Evolutionary conservation across 1,140 invertebrate genomes (phyloP), one percentile per base, ranked within the genome.

Genomic region (Cydia fagiglandana): DNA sequence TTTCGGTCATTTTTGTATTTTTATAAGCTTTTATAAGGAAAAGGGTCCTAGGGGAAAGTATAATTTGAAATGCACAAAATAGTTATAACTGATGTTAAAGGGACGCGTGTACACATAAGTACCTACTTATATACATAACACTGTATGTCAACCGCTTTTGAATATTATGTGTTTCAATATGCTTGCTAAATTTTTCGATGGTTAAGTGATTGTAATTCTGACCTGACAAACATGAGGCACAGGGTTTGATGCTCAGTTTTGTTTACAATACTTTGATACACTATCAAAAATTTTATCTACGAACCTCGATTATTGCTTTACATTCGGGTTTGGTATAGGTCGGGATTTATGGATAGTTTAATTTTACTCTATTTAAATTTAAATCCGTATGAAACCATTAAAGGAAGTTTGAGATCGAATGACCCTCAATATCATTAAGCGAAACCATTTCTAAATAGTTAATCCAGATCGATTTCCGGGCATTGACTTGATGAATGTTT

Each of bases 401-500:
- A 45, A 70, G 30, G 34, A 17, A 45, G 45, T 41, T 17, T 41
- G 66, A 38, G 64, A 70, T 38, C 66, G 7, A 38, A 38, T 10
- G 17, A 17, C 66, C n/a, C n/a, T 70, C 17, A 38, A 4, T 68
- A 70, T 10, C n/a, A 68, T 34, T 38, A 66, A 70, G 38, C 66
- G 66, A 70, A 70, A 70, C 66, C 66, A 70, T 70, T 70, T 38
- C 66, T 38, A 38, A 70, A 70, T 70, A 24, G 24, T 24, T 24
- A 70, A 70, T 70, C 17, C 34, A 41, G 66, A 70, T 70, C 66
- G 66, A 41, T 41, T 70, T 70, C 10, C 66, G 66, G 66, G 66
- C 66, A 41, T 41, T 38, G 66, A 70, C 66, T 70, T 70, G 66
- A 70, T 70, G 30, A 70, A 24, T 70, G 66, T 70, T 68, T 70